phyloP scores from a whole-genome alignment of 2,113 vertebrate species.

The Heterotis niloticus region DNA sequence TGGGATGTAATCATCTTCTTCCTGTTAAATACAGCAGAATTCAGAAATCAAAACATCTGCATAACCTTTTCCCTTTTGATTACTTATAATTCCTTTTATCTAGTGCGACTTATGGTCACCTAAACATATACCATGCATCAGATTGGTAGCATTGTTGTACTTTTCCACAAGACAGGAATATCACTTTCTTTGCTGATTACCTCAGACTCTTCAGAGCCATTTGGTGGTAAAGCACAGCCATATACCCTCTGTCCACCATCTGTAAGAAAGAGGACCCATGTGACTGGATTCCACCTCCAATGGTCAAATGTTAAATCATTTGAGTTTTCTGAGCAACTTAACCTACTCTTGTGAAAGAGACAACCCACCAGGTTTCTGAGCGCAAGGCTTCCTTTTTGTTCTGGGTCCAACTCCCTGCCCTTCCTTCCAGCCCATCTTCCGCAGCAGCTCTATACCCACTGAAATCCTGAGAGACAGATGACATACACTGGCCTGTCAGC shows the following conservation, averaged over 20 bases:
- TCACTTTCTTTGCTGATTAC: conserved; percentile 48
- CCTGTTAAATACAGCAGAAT: conserved; percentile 42
- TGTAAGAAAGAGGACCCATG: conserved; percentile 41
- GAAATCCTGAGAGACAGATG: conserved; percentile 65
- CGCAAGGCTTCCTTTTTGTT: conserved; percentile 75
- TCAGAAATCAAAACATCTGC: background rate
- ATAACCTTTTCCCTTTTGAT: too few relatives aligned
- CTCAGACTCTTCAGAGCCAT: conserved; percentile 77
- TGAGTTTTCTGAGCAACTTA: background rate
- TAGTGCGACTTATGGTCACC: too few relatives aligned
- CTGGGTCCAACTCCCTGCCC: conserved; percentile 91
- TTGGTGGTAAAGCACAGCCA: conserved; percentile 65
- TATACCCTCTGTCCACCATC: conserved; percentile 63
- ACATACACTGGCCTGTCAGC: background rate
- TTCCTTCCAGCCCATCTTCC: conserved; percentile 93
- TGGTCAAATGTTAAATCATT: too few relatives aligned
- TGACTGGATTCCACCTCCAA: background rate
- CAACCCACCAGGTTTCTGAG: conserved; percentile 69
- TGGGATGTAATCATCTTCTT: conserved; percentile 79
- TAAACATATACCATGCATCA: too few relatives aligned
- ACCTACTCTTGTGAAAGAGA: background rate
- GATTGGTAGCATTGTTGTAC: too few relatives aligned
- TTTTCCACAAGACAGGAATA: too few relatives aligned
- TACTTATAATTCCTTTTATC: too few relatives aligned
- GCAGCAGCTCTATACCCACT: conserved; percentile 81